phyloP scores from a whole-genome alignment of 2,797 vertebrate species.

The Halcyon chelicuti region DNA sequence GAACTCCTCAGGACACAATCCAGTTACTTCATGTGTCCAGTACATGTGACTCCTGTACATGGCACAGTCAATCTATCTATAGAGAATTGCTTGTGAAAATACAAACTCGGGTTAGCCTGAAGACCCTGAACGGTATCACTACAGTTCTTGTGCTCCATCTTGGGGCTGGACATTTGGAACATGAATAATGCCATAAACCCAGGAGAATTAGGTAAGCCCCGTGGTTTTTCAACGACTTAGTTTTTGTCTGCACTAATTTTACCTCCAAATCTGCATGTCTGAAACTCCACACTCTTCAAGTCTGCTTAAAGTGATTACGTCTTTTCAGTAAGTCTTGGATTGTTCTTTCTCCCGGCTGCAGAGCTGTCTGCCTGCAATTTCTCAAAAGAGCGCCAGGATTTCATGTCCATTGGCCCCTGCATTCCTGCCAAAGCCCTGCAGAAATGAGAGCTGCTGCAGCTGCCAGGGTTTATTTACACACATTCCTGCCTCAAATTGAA shows the following conservation, averaged over 20 bases:
- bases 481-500: constrained; percentile 98
- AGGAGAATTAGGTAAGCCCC: constrained; percentile 26
- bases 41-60: not conserved
- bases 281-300: constrained; percentile 54
- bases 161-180: constrained; percentile 26
- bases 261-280: constrained; percentile 49
- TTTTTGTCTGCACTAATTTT: constrained; percentile 37
- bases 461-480: constrained; percentile 95
- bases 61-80: not conserved
- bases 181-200: constrained; percentile 19
- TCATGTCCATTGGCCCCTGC: constrained; percentile 65
- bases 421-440: constrained; percentile 81
- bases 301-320: constrained; percentile 50
- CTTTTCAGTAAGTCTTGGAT: constrained; percentile 54
- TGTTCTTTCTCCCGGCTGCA: constrained; percentile 61
- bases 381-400: constrained; percentile 59
- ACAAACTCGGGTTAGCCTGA: not conserved
- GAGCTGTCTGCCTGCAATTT: constrained; percentile 48
- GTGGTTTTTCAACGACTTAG: constrained; percentile 51
- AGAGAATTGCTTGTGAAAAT: not conserved
- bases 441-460: constrained; percentile 86
- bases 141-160: not conserved
- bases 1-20: not conserved
- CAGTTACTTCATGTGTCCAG: not conserved
- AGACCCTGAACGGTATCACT: not conserved